Evolutionary conservation across 2,113 vertebrate genomes (phyloP).

Genomic region (Sitta europaea): DNA sequence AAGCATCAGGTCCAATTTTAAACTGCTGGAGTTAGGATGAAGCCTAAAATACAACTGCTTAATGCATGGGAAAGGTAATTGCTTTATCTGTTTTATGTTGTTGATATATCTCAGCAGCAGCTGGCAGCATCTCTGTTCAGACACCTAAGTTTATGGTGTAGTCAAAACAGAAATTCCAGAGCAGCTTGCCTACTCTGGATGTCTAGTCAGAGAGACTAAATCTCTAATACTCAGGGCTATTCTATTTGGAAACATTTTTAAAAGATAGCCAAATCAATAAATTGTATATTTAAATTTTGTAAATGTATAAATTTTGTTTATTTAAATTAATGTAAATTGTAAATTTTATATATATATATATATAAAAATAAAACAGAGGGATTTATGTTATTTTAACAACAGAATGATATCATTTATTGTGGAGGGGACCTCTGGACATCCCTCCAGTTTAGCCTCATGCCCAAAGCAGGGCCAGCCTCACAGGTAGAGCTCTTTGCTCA

Average conservation of each 20-base stretch:
- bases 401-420: not conserved
- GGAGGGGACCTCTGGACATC: not conserved
- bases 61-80: not conserved
- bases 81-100: not conserved
- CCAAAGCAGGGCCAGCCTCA: not conserved
- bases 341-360: not conserved
- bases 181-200: not conserved
- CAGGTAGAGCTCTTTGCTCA: not conserved
- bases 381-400: not conserved
- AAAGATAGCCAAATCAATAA: not conserved
- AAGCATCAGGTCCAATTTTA: not conserved
- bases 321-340: too few relatives aligned
- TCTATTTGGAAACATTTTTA: not conserved
- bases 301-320: too few relatives aligned
- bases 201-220: not conserved
- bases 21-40: not conserved
- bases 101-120: not conserved
- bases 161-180: not conserved
- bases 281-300: too few relatives aligned
- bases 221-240: not conserved
- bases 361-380: not conserved
- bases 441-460: not conserved
- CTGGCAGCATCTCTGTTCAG: not conserved
- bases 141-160: not conserved
- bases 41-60: not conserved